These are phyloP conservation scores for Entomobrya proxima DNA, from an alignment of 2,888 invertebrate species.

Conservation along the genomic window DNA sequence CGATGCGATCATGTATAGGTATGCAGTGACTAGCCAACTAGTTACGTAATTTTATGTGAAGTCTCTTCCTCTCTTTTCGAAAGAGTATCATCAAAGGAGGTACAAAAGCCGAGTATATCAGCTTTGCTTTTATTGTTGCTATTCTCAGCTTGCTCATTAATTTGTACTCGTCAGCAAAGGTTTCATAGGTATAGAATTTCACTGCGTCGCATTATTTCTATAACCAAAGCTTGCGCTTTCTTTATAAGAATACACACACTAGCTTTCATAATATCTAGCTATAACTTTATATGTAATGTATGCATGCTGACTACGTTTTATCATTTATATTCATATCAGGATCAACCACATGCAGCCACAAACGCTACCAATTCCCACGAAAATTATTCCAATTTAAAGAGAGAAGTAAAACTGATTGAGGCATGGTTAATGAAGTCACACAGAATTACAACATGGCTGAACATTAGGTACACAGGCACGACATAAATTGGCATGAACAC, in stretches of 20 bases:
- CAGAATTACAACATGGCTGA: no score
- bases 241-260: no score
- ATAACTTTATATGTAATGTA: neutral
- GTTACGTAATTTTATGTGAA: neutral
- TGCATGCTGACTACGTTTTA: neutral
- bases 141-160: conserved; percentile 25
- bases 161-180: neutral
- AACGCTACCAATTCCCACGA: neutral
- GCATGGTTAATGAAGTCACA: no score
- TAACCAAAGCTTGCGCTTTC: no score
- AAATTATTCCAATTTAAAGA: conserved; percentile 14
- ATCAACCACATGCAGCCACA: conserved; percentile 1
- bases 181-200: neutral
- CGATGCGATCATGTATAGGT: neutral
- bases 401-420: neutral
- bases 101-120: neutral
- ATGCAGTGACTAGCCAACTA: no score
- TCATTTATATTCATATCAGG: conserved; percentile 26
- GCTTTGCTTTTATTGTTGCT: conserved; percentile 8
- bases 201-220: neutral
- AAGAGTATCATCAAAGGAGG: neutral
- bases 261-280: no score
- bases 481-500: no score
- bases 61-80: neutral
- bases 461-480: no score